Base-by-base conservation (phyloP, 2,888 invertebrate genomes). In the Mythimna lalbum region DNA sequence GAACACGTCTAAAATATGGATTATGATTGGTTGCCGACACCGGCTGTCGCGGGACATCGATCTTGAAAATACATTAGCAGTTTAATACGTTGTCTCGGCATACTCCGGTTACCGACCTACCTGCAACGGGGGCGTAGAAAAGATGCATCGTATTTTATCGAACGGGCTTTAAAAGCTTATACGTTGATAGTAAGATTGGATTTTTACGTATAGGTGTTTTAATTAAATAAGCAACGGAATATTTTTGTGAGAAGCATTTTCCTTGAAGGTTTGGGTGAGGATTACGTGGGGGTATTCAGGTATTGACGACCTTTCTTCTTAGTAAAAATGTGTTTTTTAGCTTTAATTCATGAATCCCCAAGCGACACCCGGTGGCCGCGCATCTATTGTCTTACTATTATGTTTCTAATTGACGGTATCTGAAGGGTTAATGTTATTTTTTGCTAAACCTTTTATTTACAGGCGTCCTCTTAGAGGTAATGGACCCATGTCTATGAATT, bases 61-160 rank as follows among this genome's bases (percentile, higher is more conserved):
- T 87, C 86, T 84, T 80, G 73, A 71, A 78, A 83, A 81, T 86
- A 84, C 87, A 86, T 88, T 88, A 88, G 82, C 80, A 62, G 55
- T 49, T 77, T 85, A 84, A 84, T 85, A 76, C 80, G 57, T 75
- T 79, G 80, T 76, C 76, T 61, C 71, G 73, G 63, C 53, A 77
- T 66, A 63, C 86, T 73, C 43, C 52, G 33, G 76, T 86, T 87
- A 86, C 88, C 82, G 84, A 85, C 88, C 85, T 86, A 85, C 88
- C 85, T 88, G 86, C 84, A 78, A 73, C 62, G 70, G 76, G 52
- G n/a, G 55, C 49, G 63, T 69, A 81, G 83, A 85, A 83, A 69
- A 52, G 50, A 55, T 73, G 74, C 66, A 75, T 47, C 39, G 12
- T 53, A 53, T 72, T 74, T 61, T 62, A 73, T 66, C 33, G 53